These are phyloP conservation scores for Phalloptychus januarius DNA, from an alignment of 2,797 vertebrate genomes.

Conservation along the genomic window DNA sequence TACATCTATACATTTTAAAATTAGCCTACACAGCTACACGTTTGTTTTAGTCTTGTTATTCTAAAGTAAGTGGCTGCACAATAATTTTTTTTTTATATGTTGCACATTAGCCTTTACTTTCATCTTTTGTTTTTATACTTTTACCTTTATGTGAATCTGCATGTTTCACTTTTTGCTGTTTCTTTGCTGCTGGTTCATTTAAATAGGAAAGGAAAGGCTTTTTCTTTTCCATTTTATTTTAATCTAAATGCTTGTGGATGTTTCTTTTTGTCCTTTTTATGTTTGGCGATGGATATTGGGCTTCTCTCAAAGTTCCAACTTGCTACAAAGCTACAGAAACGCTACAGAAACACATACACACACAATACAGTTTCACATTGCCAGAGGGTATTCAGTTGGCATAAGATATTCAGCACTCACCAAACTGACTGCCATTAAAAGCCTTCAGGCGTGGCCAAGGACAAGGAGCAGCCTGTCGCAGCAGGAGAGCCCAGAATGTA, in stretches of 20 bases:
- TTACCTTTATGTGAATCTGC: background rate
- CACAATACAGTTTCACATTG: background rate
- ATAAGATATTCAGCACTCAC: constrained; percentile 7
- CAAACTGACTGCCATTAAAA: constrained; percentile 34
- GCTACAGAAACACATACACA: background rate
- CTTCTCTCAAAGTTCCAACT: background rate
- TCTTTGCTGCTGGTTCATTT: background rate
- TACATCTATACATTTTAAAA: background rate
- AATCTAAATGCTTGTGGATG: background rate
- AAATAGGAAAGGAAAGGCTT: background rate
- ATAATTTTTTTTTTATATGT: background rate
- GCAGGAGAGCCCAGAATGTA: constrained; percentile 30
- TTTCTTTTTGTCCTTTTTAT: background rate
- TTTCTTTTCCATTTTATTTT: background rate
- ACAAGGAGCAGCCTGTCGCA: constrained; percentile 46
- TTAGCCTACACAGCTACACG: background rate
- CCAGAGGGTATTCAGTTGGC: background rate
- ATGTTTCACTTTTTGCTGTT: background rate
- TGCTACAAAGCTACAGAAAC: background rate
- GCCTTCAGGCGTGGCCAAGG: constrained; percentile 27
- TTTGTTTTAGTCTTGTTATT: background rate
- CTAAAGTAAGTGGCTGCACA: background rate
- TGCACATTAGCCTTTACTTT: background rate
- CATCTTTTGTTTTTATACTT: background rate
- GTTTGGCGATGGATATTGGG: background rate